These are phyloP conservation scores for Delia radicum DNA, from an alignment of 1,140 invertebrate species.

Conservation along the genomic window DNA sequence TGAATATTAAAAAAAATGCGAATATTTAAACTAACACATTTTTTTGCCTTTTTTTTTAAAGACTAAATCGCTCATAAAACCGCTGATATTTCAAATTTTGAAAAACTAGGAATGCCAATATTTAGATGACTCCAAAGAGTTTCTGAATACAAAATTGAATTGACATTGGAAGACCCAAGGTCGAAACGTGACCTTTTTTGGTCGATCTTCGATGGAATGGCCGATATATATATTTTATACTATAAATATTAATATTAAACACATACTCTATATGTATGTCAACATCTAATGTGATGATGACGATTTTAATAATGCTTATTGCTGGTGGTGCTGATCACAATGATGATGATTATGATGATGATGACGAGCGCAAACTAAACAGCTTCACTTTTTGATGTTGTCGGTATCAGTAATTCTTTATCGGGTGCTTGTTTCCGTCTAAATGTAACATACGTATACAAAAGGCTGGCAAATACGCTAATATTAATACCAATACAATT, in stretches of 20 bases:
- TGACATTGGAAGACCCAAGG: too few relatives aligned
- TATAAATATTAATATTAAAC: not conserved
- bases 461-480: slow-evolving; percentile 78
- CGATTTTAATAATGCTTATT: not conserved
- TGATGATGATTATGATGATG: not conserved
- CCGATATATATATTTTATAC: too few relatives aligned
- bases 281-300: not conserved
- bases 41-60: too few relatives aligned
- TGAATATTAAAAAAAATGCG: too few relatives aligned
- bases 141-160: too few relatives aligned
- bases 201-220: too few relatives aligned
- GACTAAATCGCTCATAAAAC: too few relatives aligned
- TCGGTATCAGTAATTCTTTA: slow-evolving; percentile 56
- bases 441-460: slow-evolving; percentile 80
- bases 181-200: too few relatives aligned
- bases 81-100: too few relatives aligned
- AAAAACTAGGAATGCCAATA: too few relatives aligned
- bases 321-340: not conserved
- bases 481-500: slow-evolving; percentile 96
- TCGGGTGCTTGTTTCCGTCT: slow-evolving; percentile 60
- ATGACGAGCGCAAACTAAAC: slow-evolving; percentile 48
- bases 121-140: too few relatives aligned
- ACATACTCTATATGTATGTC: not conserved
- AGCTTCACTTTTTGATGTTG: slow-evolving; percentile 54
- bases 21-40: too few relatives aligned